phyloP scores from a whole-genome alignment of 1,140 invertebrate species.

The Aphelenchoides besseyi region DNA sequence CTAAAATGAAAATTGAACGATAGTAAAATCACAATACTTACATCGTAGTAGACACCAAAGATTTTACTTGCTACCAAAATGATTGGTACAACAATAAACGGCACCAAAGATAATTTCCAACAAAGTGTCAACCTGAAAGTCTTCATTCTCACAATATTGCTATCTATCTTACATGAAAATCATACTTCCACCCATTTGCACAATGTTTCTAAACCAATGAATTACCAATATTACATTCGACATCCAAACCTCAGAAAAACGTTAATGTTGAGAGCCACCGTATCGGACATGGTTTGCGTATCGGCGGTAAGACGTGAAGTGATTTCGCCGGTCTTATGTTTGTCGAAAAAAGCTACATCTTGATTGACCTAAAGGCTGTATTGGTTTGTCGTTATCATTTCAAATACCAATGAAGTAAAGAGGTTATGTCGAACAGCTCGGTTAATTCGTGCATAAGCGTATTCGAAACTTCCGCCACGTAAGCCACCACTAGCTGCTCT shows the following conservation, averaged over 20 bases:
- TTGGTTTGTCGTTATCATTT: too few species aligned
- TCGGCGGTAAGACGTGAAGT: conserved; percentile 55
- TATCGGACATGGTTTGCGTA: conserved; percentile 61
- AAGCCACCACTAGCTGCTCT: conserved; percentile 36
- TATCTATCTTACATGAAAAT: conserved; percentile 39
- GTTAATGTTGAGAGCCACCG: conserved; percentile 56
- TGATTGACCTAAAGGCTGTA: too few species aligned
- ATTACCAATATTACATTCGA: too few species aligned
- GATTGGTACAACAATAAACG: conserved; percentile 62
- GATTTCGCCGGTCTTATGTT: conserved; percentile 49
- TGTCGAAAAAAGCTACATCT: conserved; percentile 39
- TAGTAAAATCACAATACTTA: conserved; percentile 25
- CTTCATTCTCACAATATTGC: conserved; percentile 48
- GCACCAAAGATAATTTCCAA: conserved; percentile 60
- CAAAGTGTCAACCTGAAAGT: conserved; percentile 51
- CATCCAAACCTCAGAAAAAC: conserved; percentile 43
- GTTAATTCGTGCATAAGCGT: conserved; percentile 41
- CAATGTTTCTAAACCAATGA: conserved; percentile 36
- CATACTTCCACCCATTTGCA: conserved; percentile 34
- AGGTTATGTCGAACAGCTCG: conserved; percentile 36
- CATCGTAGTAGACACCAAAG: conserved; percentile 63
- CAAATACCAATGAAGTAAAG: conserved; percentile 43
- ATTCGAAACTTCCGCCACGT: conserved; percentile 45
- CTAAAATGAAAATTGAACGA: conserved; percentile 50
- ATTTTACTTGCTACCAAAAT: conserved; percentile 61